A percentile compares a stretch with the other conserved stretches of the same genome.
Conservation (phyloP, 2,113 vertebrate species). For the Micronycteris hirsuta region DNA sequence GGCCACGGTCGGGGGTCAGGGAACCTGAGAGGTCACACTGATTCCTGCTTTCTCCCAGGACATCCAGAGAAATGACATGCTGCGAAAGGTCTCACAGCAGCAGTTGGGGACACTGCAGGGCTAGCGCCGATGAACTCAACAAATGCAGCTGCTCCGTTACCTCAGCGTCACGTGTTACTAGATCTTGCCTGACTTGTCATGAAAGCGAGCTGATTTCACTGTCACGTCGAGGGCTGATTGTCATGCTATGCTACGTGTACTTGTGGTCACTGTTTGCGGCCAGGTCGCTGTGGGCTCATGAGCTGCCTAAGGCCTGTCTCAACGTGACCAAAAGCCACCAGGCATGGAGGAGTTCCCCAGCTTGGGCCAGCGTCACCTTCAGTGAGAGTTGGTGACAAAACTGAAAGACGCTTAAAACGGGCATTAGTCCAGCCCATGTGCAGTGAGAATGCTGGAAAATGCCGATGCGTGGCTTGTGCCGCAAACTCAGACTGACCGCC, state of each 20-base stretch:
- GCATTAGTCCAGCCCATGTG: neutral
- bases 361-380: neutral
- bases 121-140: too few species aligned
- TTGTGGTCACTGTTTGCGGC: accelerated
- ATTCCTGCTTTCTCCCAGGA: accelerated
- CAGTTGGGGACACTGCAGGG: accelerated
- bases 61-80: accelerated
- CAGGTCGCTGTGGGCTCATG: accelerated
- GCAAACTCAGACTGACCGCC: neutral
- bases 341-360: accelerated
- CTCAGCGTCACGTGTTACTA: accelerated
- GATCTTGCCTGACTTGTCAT: too few species aligned
- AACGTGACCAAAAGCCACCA: accelerated
- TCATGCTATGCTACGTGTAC: too few species aligned
- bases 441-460: too few species aligned
- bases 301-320: accelerated
- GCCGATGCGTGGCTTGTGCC: accelerated
- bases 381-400: neutral
- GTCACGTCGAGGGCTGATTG: too few species aligned
- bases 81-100: neutral
- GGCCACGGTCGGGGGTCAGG: accelerated
- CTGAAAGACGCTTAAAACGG: neutral
- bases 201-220: too few species aligned
- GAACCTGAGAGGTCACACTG: accelerated
- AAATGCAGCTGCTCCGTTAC: too few species aligned